Percentiles rank a stretch among this genome's conserved stretches.
These are phyloP conservation scores for Ibycter americanus DNA, from an alignment of 2,797 vertebrate species.

Conservation along the genomic window DNA sequence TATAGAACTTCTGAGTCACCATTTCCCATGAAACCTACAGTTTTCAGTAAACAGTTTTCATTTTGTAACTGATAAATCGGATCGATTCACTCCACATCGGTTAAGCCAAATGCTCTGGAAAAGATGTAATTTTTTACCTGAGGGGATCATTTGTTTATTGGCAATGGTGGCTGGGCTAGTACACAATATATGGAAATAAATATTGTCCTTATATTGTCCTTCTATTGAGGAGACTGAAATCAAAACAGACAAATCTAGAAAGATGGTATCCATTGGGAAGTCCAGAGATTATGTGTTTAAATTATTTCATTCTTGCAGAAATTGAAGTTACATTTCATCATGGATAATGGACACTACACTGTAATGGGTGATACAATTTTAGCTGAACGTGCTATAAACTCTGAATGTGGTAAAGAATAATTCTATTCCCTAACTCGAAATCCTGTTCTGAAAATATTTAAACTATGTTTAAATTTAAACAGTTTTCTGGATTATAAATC, in stretches of 20 bases:
- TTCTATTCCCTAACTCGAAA: background rate
- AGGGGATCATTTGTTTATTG: background rate
- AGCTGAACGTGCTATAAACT: background rate
- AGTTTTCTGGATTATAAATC: background rate
- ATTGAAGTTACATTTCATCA: background rate
- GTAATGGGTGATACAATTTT: background rate
- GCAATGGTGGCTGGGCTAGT: background rate
- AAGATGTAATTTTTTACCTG: background rate
- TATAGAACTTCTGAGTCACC: background rate
- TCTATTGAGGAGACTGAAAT: background rate
- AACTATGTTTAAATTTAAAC: background rate
- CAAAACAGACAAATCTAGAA: background rate
- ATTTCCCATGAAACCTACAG: background rate
- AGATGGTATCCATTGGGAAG: background rate
- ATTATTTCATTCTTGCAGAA: background rate
- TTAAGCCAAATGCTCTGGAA: background rate
- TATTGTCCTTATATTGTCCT: background rate
- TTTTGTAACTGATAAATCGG: background rate
- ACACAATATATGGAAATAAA: background rate
- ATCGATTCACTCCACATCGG: background rate
- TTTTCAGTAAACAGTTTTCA: background rate
- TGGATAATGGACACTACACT: background rate
- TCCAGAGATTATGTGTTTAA: background rate
- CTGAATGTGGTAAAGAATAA: background rate
- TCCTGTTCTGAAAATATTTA: background rate